phyloP scores from a whole-genome alignment of 1,140 invertebrate genomes.

The Nixonia krombeini region DNA sequence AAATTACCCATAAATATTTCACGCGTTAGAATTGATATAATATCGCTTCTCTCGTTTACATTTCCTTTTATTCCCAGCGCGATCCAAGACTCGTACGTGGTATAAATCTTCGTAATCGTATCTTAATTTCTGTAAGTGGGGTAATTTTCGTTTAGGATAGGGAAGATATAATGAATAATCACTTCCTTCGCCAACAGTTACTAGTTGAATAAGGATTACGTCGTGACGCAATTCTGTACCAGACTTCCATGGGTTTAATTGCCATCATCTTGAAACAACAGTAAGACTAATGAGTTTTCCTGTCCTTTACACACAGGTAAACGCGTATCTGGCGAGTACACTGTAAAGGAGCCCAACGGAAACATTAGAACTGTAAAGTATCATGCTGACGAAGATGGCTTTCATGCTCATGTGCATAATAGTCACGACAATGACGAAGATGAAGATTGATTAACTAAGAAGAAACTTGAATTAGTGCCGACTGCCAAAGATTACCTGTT shows the following conservation, averaged over 20 bases:
- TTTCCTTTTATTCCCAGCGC: not conserved
- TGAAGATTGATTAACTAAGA: conserved; percentile 18
- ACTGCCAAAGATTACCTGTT: conserved; percentile 41
- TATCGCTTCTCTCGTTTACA: not conserved
- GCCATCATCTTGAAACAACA: conserved; percentile 26
- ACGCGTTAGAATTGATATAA: not conserved
- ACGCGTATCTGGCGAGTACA: conserved; percentile 78
- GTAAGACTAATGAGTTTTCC: conserved; percentile 40
- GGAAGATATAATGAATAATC: no score
- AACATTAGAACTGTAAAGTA: conserved; percentile 66
- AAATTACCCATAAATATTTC: conserved; percentile 6
- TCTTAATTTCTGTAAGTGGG: no score
- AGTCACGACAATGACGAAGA: conserved; percentile 70
- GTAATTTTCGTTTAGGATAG: no score
- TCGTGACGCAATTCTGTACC: conserved; percentile 28
- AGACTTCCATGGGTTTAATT: conserved; percentile 34
- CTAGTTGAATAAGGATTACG: not conserved
- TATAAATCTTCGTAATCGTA: no score
- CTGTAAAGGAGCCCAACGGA: conserved; percentile 74
- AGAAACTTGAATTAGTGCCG: conserved; percentile 29
- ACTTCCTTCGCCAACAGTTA: no score
- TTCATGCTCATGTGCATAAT: conserved; percentile 78
- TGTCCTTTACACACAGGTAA: conserved; percentile 52
- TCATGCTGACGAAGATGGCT: conserved; percentile 62
- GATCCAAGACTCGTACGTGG: no score